Evolutionary conservation across 2,888 invertebrate species (phyloP).

Genomic region (Cynaeus angustus): DNA sequence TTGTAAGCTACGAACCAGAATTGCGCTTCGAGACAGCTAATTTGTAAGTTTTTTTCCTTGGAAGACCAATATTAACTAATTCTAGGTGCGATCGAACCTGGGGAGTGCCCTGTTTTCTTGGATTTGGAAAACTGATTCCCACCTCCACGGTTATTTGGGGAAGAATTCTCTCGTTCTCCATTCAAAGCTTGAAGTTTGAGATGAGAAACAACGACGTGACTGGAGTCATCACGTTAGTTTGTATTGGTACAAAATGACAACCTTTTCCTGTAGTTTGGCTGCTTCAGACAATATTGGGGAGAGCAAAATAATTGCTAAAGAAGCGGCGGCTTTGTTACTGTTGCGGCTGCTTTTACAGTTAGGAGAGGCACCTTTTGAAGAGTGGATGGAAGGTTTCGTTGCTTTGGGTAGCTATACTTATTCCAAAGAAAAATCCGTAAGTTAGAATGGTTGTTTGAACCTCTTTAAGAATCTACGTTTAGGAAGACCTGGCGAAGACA

Average conservation of each 20-base stretch:
- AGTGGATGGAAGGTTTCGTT: not conserved
- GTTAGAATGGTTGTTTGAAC: no score
- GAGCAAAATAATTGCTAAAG: constrained; percentile 19
- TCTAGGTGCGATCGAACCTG: not conserved
- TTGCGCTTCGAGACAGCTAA: constrained; percentile 4
- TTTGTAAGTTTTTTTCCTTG: constrained; percentile 15
- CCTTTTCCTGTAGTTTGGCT: constrained; percentile 9
- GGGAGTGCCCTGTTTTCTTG: constrained; percentile 7
- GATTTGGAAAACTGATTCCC: not conserved
- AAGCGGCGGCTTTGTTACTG: not conserved
- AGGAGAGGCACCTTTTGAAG: not conserved
- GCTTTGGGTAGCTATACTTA: not conserved
- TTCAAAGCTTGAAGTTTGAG: not conserved
- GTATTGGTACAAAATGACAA: not conserved
- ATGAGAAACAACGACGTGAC: not conserved
- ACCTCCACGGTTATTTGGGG: constrained; percentile 1
- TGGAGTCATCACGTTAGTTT: constrained; percentile 11
- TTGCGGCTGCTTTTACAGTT: constrained; percentile 1
- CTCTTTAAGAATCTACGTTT: not conserved
- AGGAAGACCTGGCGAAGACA: not conserved
- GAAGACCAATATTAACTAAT: not conserved
- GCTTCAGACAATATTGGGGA: constrained; percentile 3
- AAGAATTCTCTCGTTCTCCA: not conserved
- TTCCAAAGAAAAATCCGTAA: not conserved
- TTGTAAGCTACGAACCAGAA: constrained; percentile 5